Evolutionary conservation across 2,113 vertebrate genomes (phyloP).

Genomic region (Romanogobio albipinnatus): DNA sequence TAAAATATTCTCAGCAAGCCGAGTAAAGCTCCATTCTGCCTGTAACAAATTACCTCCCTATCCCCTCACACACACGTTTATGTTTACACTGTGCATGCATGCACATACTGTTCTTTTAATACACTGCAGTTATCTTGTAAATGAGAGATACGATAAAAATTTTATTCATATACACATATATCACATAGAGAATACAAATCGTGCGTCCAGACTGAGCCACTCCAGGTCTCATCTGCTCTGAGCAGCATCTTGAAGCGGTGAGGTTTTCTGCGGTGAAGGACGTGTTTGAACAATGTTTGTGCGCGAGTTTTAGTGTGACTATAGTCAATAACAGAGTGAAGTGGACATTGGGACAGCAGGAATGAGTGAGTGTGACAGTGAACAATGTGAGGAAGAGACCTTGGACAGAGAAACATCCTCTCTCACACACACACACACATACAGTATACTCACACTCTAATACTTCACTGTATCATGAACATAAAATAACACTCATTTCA

Average conservation of each 20-base stretch:
- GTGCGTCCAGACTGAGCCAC: background rate
- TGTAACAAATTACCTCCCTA: slow-evolving; percentile 38
- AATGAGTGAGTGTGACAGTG: slow-evolving; percentile 39
- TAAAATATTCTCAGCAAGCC: slow-evolving; percentile 34
- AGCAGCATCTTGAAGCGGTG: background rate
- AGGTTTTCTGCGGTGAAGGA: slow-evolving; percentile 25
- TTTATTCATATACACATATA: slow-evolving; percentile 3
- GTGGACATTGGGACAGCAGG: slow-evolving; percentile 1
- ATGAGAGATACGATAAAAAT: background rate
- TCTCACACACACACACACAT: background rate
- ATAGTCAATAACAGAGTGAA: slow-evolving; percentile 22
- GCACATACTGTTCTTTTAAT: slow-evolving; percentile 5
- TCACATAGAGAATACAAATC: slow-evolving; percentile 2
- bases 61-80: background rate
- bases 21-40: background rate
- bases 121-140: background rate
- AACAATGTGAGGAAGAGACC: slow-evolving; percentile 31
- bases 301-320: slow-evolving; percentile 3
- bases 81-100: background rate
- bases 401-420: slow-evolving; percentile 12
- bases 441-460: background rate
- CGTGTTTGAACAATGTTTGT: slow-evolving; percentile 34
- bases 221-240: slow-evolving; percentile 9
- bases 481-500: slow-evolving; percentile 5
- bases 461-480: background rate